phyloP scores from a whole-genome alignment of 2,888 invertebrate species.

The Epirrhoe alternata region DNA sequence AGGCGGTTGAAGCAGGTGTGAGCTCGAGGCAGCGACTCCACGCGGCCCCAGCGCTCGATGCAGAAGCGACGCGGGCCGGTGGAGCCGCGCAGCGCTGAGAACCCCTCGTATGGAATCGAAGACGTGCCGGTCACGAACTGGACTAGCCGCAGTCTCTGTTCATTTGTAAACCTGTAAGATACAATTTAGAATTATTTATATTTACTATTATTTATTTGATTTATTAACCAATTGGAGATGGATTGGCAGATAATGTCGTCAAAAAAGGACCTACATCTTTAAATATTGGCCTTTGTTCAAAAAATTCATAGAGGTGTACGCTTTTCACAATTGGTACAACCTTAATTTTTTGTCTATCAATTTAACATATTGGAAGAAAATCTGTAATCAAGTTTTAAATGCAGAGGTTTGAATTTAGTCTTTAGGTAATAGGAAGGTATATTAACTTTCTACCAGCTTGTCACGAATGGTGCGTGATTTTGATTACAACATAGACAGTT shows the following conservation, averaged over 20 bases:
- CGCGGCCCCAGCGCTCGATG: slow-evolving; percentile 98
- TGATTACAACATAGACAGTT: slow-evolving; percentile 1
- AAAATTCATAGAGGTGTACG: no score
- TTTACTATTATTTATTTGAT: no score
- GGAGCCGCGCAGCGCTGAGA: slow-evolving; percentile 96
- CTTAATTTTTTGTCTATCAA: no score
- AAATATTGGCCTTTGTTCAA: no score
- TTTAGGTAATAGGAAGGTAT: no score
- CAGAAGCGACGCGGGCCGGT: slow-evolving; percentile 98
- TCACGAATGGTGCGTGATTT: slow-evolving; percentile 30
- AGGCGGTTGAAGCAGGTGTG: slow-evolving; percentile 99
- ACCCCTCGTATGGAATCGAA: slow-evolving; percentile 99
- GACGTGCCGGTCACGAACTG: slow-evolving; percentile 99
- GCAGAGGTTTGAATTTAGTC: no score
- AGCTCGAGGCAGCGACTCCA: slow-evolving; percentile 96
- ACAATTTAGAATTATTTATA: not conserved
- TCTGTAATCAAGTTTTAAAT: no score
- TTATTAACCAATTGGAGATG: no score
- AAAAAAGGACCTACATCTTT: no score
- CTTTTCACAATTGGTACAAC: no score
- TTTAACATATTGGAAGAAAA: no score
- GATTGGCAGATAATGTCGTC: no score
- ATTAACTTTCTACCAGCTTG: slow-evolving; percentile 1
- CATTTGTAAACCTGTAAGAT: slow-evolving; percentile 92
- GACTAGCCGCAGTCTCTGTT: slow-evolving; percentile 95